Base-by-base conservation (phyloP, 1,140 invertebrate genomes). In the Cardiocondyla obscurior region DNA sequence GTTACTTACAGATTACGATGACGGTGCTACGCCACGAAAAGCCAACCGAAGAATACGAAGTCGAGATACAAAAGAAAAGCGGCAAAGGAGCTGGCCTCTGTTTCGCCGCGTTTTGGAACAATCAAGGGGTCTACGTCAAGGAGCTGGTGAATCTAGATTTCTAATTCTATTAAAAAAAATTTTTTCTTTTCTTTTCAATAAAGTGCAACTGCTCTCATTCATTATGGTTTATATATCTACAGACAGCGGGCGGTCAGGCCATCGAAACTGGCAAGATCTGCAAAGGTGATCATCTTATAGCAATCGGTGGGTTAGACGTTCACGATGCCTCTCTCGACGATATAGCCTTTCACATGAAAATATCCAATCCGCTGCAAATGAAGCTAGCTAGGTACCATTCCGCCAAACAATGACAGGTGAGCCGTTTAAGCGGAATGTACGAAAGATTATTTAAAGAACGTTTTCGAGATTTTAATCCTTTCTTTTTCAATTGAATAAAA, bases 81-180 rank as follows among this genome's bases (percentile, higher is more conserved):
- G 98, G 98, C 10, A 97, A 98, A 94, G 98, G 98, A 64, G 95
- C 99, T 4, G 99, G 99, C 0, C 95, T 99, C 44, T 98, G 97
- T 86, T 96, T 99, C 82, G 96, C 98, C 19, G 97, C 97, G n/a
- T 96, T 97, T 60, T 97, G 97, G 87, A 96, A 96, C 90, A 97
- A 97, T 58, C 96, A 96, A 33, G 98, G 98, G 44, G 98, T 99
- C 73, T 99, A 98, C 92, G 97, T 99, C 81, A 98, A 97, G 28
- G 99, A 99, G 92, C 96, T 99, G 90, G 99, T 99, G 93, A 96
- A 96, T 76, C 2, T 22, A 19, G 5, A 49, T 69, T 44, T 33
- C 6, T 3, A 16, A 58, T 81, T 77, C 49, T 55, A 44, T 14
- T 12, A 5, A 25, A 22, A 5, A 10, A 44, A 19, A n/a, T n/a